Conservation (phyloP, 1,140 invertebrate species). For the Cherax quadricarinatus region DNA sequence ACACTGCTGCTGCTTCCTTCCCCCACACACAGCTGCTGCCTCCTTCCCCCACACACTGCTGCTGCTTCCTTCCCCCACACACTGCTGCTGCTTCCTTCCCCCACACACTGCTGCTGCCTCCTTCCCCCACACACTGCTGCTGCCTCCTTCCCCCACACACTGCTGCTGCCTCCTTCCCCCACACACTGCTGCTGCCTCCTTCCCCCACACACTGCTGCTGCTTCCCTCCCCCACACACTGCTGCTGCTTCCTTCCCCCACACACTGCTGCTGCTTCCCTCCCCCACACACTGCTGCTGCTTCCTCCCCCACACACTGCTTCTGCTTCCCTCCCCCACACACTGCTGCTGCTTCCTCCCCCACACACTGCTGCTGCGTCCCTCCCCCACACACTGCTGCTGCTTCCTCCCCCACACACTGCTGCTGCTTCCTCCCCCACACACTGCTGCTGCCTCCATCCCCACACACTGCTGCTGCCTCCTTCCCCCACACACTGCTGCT, state of each 20-base stretch:
- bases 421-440: background rate
- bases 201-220: no score
- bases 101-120: background rate
- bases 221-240: background rate
- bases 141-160: no score
- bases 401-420: background rate
- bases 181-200: background rate
- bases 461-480: background rate
- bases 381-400: no score
- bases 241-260: background rate
- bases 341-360: background rate
- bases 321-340: background rate
- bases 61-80: background rate
- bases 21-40: no score
- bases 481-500: background rate
- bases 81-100: background rate
- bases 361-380: no score
- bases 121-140: background rate
- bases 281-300: background rate
- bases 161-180: background rate
- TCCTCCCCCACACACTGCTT: slow-evolving; percentile 10
- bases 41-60: background rate
- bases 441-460: background rate
- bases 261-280: background rate
- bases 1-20: background rate